Evolutionary conservation across 2,113 vertebrate species (phyloP), one percentile per base, ranked within the genome.

Genomic region (Eublepharis macularius): DNA sequence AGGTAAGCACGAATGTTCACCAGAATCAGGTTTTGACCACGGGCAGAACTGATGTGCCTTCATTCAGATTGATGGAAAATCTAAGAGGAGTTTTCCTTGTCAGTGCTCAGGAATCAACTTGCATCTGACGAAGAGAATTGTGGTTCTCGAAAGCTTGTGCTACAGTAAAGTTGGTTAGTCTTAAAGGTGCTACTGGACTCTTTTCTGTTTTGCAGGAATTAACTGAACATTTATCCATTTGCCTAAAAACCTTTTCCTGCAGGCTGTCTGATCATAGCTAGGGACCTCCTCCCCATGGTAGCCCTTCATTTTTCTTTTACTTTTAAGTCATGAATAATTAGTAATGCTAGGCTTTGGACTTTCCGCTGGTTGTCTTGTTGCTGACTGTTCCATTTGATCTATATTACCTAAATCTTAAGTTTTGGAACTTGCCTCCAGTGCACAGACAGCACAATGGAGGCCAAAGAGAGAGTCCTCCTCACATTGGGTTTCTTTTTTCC

Each of bases 1-100:
- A 98, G 96, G 99, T 98, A 75, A 96, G 85, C 76, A 32, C 1
- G 2, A 0, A 4, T 43, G 1, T 7, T 17, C n/a, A 49, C 16
- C 0, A 26, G 0, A 72, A 82, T 12, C 54, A n/a, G 7, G 21
- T 69, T 70, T 80, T 39, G 12, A 26, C 12, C 24, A 39, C 12
- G 4, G 76, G 49, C 6, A 72, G 13, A 47, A 11, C 29, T 9
- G 1, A 36, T 21, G 26, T 43, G 11, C 4, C 6, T 32, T 0
- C 0, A 0, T 34, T 32, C 72, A 86, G 11, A 26, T 1, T 9
- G 1, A 10, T 63, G 7, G 54, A 26, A 14, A 54, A 12, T 26
- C 7, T 16, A 81, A 32, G 29, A 43, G 13, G 12, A 4, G 7
- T 19, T 32, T 47, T 6, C 29, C 47, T 75, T 47, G 45, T 75